Base-by-base conservation (phyloP, 2,888 invertebrate genomes). In the Carcina quercana region DNA sequence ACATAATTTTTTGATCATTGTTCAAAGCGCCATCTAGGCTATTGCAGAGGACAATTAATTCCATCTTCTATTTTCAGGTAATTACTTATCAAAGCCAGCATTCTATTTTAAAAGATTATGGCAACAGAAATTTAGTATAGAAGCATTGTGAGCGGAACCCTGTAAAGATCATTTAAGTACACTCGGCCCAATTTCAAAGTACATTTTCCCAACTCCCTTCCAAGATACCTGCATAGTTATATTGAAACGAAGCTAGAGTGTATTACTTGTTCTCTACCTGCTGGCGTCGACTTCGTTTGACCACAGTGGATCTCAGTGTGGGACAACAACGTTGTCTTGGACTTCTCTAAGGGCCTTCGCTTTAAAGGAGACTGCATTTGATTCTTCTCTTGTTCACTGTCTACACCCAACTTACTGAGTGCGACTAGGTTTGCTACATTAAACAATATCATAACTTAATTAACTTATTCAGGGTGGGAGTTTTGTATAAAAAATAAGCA, bases 331-430 rank as follows among this genome's bases (percentile, higher is more conserved):
- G 82, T 80, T 36, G 83, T 82, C 79, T 82, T 82, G 53, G 83
- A 72, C 67, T 82, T 83, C 72, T 79, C 80, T 58, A 82, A 61
- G 34, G 70, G 72, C 63, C 73, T 65, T 57, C 83, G 67, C 59
- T 80, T 83, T 50, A 76, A 59, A 52, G 80, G 78, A 39, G 78
- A 78, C 61, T 74, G 75, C 64, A 68, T 67, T 40, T 76, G 67
- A 55, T 73, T 79, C 55, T 72, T 79, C 57, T 79, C 76, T 40
- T 70, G 56, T 53, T 80, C 80, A 65, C 62, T 63, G 55, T 80
- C 80, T 54, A 83, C 71, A 52, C 82, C 83, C 83, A 83, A 76
- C 59, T 80, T 80, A 83, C 83, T 80, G 69, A 83, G 83, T 59
- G 82, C 83, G 57, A 80, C 79, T 65, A 83, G 82, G 75, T 75